A percentile compares a stretch with the other conserved stretches of the same genome.
Conservation (phyloP, 2,113 vertebrate species). For the Ahaetulla prasina region DNA sequence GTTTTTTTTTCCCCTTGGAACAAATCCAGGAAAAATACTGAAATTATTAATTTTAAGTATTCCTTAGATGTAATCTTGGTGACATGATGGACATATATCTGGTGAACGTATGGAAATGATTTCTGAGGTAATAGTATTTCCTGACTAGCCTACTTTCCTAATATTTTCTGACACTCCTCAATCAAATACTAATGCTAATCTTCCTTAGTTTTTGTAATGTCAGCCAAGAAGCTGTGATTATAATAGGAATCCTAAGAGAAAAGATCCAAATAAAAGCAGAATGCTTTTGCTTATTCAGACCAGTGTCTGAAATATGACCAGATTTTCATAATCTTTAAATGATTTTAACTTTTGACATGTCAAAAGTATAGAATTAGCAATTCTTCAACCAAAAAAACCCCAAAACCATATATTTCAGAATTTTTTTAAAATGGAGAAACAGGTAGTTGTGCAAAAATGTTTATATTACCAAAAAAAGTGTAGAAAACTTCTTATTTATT, state of each 20-base stretch:
- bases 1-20: not conserved
- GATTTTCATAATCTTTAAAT: not conserved
- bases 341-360: not conserved
- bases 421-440: not conserved
- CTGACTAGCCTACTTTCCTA: not conserved
- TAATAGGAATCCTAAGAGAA: not conserved
- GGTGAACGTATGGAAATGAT: not conserved
- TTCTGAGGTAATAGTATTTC: not conserved
- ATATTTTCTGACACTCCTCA: not conserved
- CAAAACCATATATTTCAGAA: not conserved
- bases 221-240: not conserved
- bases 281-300: not conserved
- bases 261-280: not conserved
- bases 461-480: not conserved
- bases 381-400: no score
- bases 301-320: not conserved
- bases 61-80: not conserved
- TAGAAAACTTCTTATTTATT: not conserved
- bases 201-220: not conserved
- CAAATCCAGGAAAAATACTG: not conserved
- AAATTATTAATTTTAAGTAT: not conserved
- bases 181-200: not conserved
- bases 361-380: not conserved
- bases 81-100: not conserved
- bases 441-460: not conserved